Base-by-base conservation (phyloP, 2,888 invertebrate species). In the Lithodes maja region DNA sequence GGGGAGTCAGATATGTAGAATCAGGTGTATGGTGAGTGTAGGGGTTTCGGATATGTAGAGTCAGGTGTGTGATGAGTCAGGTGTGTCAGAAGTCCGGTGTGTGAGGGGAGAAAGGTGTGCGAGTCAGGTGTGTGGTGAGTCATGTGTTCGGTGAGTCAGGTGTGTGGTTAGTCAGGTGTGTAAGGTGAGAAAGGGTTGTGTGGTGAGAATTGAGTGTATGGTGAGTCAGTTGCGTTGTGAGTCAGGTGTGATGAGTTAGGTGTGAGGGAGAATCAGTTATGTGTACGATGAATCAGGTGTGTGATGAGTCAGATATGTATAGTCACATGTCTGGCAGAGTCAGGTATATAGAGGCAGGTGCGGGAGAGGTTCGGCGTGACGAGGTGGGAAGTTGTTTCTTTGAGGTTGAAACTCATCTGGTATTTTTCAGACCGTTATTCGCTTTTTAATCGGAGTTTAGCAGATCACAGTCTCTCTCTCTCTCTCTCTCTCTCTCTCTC, bases 311-410 rank as follows among this genome's bases (percentile, higher is more conserved):
- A 61, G 61, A 12, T 61, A 12, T 61, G 61, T 61, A 12, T 61
- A 33, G 33, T 33, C 0, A 33, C 33, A 33, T 33, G 33, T 33
- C 33, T 33, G 33, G 33, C 33, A 15, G n/a, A 71, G 1, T 9
- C 3, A 71, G 71, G 71, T 71, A n/a, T n/a, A n/a, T 33, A 9
- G 0, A 71, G 0, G 71, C n/a, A n/a, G n/a, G 71, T 3, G 15
- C 15, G 17, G n/a, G 71, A 7, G 71, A n/a, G 17, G 71, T n/a
- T 71, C 71, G n/a, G 71, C 3, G 71, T 9, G 71, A 71, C 15
- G 71, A 71, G 55, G 74, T 53, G 83, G 54, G 74, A 83, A 83
- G 83, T 83, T 83, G 50, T 74, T 75, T 83, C 83, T 83, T 83
- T 83, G 83, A 83, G 74, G 83, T 54, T 33, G 54, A 74, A 75